Evolutionary conservation across 2,888 invertebrate species (phyloP).

Genomic region (Uropetala carovei): DNA sequence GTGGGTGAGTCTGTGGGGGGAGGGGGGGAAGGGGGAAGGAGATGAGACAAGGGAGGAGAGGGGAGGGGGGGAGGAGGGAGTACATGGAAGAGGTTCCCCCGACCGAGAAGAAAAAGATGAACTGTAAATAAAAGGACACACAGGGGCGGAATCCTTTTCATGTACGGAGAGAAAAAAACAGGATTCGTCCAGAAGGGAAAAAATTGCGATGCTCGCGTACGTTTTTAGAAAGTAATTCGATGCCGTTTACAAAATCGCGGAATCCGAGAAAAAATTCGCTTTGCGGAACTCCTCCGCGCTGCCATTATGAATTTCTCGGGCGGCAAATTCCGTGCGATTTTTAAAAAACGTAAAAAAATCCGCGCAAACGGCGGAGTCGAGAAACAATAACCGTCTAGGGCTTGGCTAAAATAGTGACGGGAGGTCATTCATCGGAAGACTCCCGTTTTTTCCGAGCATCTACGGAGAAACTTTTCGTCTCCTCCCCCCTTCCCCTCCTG

Average conservation of each 20-base stretch:
- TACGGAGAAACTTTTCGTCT: too few relatives aligned
- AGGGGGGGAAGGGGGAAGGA: not conserved
- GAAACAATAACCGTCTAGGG: not conserved
- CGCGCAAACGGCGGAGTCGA: not conserved
- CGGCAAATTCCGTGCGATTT: not conserved
- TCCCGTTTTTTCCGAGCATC: not conserved
- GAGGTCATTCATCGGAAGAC: not conserved
- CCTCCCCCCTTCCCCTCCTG: too few relatives aligned
- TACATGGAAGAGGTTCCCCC: not conserved
- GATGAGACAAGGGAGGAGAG: not conserved
- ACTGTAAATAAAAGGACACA: not conserved
- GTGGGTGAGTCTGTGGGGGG: not conserved
- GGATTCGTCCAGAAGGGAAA: not conserved
- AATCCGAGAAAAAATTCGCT: not conserved
- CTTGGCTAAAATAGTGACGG: not conserved
- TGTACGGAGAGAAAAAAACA: not conserved
- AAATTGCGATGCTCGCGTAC: not conserved
- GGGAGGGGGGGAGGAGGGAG: not conserved
- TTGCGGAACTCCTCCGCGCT: not conserved
- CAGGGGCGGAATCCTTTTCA: not conserved
- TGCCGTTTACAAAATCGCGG: not conserved
- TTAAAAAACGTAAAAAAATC: not conserved
- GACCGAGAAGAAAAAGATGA: not conserved
- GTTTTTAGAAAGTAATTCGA: not conserved
- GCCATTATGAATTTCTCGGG: not conserved